Conservation (phyloP, 2,888 invertebrate genomes). For the Athrips mouffetella region DNA sequence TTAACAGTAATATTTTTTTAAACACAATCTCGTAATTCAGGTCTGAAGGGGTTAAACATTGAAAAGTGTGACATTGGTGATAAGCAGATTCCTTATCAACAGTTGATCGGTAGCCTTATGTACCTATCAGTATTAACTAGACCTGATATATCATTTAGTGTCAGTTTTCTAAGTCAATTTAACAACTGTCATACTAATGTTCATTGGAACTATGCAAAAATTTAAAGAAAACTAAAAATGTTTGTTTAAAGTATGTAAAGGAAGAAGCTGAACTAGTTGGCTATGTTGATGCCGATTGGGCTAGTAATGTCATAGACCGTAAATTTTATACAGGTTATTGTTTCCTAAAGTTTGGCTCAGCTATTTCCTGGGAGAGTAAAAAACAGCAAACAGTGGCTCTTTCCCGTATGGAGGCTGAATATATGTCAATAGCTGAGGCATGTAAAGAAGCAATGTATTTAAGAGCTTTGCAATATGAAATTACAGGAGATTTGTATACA, state of each 20-base stretch:
- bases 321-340: constrained; percentile 19
- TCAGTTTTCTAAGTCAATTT: constrained; percentile 15
- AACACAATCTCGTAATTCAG: no score
- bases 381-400: constrained; percentile 19
- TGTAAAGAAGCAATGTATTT: constrained; percentile 17
- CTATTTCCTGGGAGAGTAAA: constrained; percentile 14
- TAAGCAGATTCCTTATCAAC: background rate
- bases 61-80: constrained; percentile 7
- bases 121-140: constrained; percentile 16
- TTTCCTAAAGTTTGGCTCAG: constrained; percentile 1
- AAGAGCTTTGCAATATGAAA: constrained; percentile 14
- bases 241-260: constrained; percentile 16
- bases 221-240: constrained; percentile 15
- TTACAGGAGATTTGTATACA: no score
- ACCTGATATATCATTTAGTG: constrained; percentile 11
- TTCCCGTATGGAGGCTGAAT: constrained; percentile 11
- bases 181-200: constrained; percentile 17
- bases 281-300: constrained; percentile 22
- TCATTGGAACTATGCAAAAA: no score
- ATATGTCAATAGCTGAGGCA: constrained; percentile 18
- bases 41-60: no score
- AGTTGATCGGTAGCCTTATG: constrained; percentile 21
- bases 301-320: constrained; percentile 11
- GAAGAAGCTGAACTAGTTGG: constrained; percentile 8
- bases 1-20: no score